Evolutionary conservation across 2,797 vertebrate genomes (phyloP).

Genomic region (Selene dorsalis): DNA sequence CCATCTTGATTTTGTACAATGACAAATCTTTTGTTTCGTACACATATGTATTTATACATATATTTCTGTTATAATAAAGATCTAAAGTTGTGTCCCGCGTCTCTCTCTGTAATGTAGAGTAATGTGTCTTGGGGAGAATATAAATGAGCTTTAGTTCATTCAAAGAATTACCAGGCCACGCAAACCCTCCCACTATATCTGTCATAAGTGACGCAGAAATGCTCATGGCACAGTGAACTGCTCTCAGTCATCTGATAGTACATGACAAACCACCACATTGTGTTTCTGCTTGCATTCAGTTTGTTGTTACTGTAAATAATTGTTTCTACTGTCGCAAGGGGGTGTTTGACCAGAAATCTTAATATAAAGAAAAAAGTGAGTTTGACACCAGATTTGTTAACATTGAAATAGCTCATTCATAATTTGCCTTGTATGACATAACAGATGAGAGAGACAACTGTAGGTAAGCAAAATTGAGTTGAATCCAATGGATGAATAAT

Average conservation of each 20-base stretch:
- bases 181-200: slow-evolving; percentile 68
- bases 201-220: slow-evolving; percentile 71
- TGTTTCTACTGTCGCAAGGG: slow-evolving; percentile 54
- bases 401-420: not conserved
- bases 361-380: not conserved
- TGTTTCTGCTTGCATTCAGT: slow-evolving; percentile 51
- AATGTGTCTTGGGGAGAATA: slow-evolving; percentile 29
- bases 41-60: not conserved
- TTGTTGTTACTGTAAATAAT: slow-evolving; percentile 67
- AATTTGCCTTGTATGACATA: not conserved
- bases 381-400: not conserved
- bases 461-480: not conserved
- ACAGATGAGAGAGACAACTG: not conserved
- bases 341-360: slow-evolving; percentile 41
- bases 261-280: slow-evolving; percentile 66
- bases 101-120: slow-evolving; percentile 15
- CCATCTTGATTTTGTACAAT: not conserved
- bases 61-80: slow-evolving; percentile 45
- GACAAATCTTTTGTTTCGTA: slow-evolving; percentile 9
- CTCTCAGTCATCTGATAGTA: slow-evolving; percentile 65
- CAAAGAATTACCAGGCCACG: slow-evolving; percentile 69
- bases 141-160: slow-evolving; percentile 74
- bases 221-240: slow-evolving; percentile 42
- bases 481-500: no score
- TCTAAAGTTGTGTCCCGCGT: not conserved